Conservation (phyloP, 2,113 vertebrate species). For the Silurus asotus region DNA sequence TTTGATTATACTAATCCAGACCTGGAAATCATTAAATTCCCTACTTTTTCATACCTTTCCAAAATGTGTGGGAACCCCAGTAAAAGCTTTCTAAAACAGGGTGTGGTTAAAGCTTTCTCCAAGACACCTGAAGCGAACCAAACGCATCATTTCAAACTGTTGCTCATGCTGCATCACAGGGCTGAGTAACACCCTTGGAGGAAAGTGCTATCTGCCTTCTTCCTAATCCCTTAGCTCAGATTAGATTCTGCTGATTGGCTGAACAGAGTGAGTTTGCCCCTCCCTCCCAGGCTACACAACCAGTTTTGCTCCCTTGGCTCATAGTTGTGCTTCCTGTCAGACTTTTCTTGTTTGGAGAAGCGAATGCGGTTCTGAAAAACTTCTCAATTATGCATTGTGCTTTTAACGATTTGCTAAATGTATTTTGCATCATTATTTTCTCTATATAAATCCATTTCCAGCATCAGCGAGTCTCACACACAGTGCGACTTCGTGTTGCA, state of each 20-base stretch:
- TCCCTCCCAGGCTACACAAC: background rate
- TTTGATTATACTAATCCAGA: too few species aligned
- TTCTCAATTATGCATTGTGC: background rate
- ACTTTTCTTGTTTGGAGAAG: background rate
- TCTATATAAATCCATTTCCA: background rate
- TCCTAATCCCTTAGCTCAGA: background rate
- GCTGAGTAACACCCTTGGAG: background rate
- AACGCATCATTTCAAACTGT: background rate
- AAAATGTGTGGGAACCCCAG: too few species aligned
- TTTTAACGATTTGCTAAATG: background rate
- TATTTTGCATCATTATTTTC: background rate
- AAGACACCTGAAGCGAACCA: background rate
- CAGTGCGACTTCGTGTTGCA: background rate
- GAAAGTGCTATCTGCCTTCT: background rate
- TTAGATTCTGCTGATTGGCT: background rate
- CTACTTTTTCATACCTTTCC: too few species aligned
- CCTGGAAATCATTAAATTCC: too few species aligned
- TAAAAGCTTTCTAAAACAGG: background rate
- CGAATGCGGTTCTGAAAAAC: background rate
- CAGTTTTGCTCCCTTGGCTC: background rate
- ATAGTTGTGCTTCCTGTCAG: background rate
- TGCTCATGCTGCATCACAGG: background rate
- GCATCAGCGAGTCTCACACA: background rate
- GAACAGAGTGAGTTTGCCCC: background rate
- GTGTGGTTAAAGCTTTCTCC: background rate